Percentiles rank a stretch among this genome's conserved stretches.
These are phyloP conservation scores for Diphyllodes magnificus DNA, from an alignment of 2,113 vertebrate species.

Conservation along the genomic window DNA sequence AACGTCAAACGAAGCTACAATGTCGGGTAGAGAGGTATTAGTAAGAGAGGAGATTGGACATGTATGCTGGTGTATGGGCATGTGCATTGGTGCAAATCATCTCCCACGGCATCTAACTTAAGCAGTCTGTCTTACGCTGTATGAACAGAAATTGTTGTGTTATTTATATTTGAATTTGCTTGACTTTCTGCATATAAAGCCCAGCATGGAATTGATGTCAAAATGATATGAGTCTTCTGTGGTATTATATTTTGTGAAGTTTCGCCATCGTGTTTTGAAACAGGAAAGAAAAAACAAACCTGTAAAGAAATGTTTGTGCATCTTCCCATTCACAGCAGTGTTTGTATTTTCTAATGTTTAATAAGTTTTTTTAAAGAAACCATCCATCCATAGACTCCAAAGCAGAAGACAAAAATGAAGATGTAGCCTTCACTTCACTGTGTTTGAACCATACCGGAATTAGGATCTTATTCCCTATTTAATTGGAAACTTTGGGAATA, in stretches of 20 bases:
- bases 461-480: neutral
- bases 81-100: neutral
- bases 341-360: neutral
- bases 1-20: neutral
- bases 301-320: neutral
- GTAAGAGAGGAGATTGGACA: neutral
- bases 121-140: neutral
- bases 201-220: neutral
- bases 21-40: neutral
- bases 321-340: neutral
- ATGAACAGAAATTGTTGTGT: neutral
- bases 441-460: neutral
- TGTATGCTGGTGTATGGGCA: neutral
- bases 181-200: neutral
- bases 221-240: neutral
- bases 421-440: neutral
- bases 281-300: neutral
- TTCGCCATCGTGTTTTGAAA: neutral
- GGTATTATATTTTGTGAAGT: neutral
- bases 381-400: neutral
- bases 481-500: neutral
- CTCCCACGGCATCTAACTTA: neutral
- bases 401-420: neutral
- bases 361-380: neutral
- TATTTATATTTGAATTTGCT: neutral